Conservation (phyloP, 2,113 vertebrate genomes). For the Ophthalmolycus amberensis region DNA sequence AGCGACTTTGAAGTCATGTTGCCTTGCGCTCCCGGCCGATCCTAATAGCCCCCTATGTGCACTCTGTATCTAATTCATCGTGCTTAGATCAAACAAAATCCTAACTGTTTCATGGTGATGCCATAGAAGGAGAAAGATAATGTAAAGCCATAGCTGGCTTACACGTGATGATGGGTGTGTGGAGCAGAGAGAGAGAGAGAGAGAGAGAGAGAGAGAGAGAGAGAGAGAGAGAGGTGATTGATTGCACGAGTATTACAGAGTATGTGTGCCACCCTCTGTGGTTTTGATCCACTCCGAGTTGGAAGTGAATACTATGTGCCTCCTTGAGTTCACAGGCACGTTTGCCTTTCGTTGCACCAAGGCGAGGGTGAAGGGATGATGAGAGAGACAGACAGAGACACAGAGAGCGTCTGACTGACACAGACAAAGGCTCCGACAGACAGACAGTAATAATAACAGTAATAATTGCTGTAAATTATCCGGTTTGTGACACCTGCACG, state of each 20-base stretch:
- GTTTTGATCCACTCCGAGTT: conserved; percentile 54
- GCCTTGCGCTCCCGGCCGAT: not conserved
- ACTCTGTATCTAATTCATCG: conserved; percentile 35
- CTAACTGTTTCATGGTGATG: conserved; percentile 20
- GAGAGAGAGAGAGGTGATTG: conserved; percentile 52
- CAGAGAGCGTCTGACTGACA: conserved; percentile 21
- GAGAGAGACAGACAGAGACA: conserved; percentile 17
- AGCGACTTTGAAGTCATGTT: conserved; percentile 1
- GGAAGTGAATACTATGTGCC: conserved; percentile 49
- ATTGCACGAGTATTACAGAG: conserved; percentile 53
- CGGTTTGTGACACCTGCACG: not conserved
- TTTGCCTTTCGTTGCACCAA: conserved; percentile 53
- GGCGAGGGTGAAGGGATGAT: conserved; percentile 32
- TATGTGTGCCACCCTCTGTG: conserved; percentile 56
- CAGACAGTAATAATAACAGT: not conserved
- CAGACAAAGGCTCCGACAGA: conserved; percentile 20
- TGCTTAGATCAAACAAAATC: conserved; percentile 37
- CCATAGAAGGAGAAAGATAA: conserved; percentile 12
- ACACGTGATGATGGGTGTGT: conserved; percentile 16
- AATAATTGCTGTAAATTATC: conserved; percentile 5
- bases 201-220: conserved; percentile 28
- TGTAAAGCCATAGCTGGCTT: conserved; percentile 23
- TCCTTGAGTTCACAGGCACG: conserved; percentile 42
- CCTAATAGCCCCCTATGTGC: conserved; percentile 22
- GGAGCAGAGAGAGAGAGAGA: conserved; percentile 1